A percentile compares a stretch with the other conserved stretches of the same genome.
These are phyloP conservation scores for Ophiodon elongatus DNA, from an alignment of 2,113 vertebrate genomes.

Conservation along the genomic window DNA sequence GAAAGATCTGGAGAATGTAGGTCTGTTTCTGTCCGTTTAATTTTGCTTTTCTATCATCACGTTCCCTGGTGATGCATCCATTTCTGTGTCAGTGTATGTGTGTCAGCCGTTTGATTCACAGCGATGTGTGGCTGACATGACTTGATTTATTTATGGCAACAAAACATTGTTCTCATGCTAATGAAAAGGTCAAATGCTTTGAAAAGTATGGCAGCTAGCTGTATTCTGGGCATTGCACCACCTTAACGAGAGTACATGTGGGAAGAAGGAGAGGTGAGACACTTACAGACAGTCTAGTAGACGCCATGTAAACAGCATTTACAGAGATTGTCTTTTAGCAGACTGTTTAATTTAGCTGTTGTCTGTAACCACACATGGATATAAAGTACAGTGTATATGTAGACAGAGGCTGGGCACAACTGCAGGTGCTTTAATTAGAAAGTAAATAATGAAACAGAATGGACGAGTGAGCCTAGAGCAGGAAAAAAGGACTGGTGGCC, in stretches of 20 bases:
- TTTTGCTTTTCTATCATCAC: slow-evolving; percentile 16
- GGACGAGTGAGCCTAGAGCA: slow-evolving; percentile 44
- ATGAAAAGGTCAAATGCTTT: slow-evolving; percentile 58
- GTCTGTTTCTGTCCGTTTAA: slow-evolving; percentile 23
- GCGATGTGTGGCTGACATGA: background rate
- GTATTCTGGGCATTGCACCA: slow-evolving; percentile 1
- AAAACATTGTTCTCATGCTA: slow-evolving; percentile 50
- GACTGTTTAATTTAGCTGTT: slow-evolving; percentile 30
- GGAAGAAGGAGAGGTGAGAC: background rate
- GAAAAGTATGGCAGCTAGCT: slow-evolving; percentile 28
- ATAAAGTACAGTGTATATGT: slow-evolving; percentile 38
- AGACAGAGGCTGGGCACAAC: slow-evolving; percentile 45
- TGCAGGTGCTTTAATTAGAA: slow-evolving; percentile 81
- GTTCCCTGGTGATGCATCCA: slow-evolving; percentile 19
- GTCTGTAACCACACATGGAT: slow-evolving; percentile 36
- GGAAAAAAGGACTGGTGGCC: slow-evolving; percentile 61
- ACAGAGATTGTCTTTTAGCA: slow-evolving; percentile 8
- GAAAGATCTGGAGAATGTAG: background rate
- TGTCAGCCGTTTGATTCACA: slow-evolving; percentile 38
- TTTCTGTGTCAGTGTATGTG: slow-evolving; percentile 6
- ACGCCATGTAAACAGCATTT: slow-evolving; percentile 35
- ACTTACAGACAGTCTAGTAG: background rate
- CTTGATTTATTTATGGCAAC: slow-evolving; percentile 49
- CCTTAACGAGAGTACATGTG: background rate
- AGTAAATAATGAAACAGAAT: slow-evolving; percentile 77